Conservation (phyloP, 2,797 vertebrate species). For the Perodicticus potto region DNA sequence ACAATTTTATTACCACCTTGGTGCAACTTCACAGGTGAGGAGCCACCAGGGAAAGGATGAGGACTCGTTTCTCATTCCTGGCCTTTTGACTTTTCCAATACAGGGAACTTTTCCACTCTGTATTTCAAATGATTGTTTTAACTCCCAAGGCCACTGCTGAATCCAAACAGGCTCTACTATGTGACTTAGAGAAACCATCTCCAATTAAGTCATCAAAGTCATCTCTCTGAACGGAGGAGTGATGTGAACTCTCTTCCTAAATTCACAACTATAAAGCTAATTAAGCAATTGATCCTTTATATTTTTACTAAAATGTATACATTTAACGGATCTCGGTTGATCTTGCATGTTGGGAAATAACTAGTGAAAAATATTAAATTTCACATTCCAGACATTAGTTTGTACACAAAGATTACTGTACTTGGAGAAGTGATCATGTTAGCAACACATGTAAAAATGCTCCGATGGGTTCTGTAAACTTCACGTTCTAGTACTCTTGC, state of each 20-base stretch:
- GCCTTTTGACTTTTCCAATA: constrained; percentile 84
- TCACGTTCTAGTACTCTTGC: constrained; percentile 77
- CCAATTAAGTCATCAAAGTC: constrained; percentile 41
- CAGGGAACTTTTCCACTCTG: constrained; percentile 79
- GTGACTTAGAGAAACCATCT: constrained; percentile 41
- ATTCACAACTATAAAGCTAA: constrained; percentile 44
- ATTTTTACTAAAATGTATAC: not conserved
- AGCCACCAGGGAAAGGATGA: constrained; percentile 86
- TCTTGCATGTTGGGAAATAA: constrained; percentile 29
- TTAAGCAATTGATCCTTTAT: constrained; percentile 45
- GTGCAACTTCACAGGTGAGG: constrained; percentile 85
- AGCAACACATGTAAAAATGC: not conserved
- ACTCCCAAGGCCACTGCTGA: constrained; percentile 70
- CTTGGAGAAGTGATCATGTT: constrained; percentile 56
- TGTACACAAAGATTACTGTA: not conserved
- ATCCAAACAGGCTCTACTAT: constrained; percentile 67
- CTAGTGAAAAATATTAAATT: constrained; percentile 23
- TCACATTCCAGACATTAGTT: not conserved
- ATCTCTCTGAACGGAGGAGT: constrained; percentile 62
- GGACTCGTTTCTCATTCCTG: constrained; percentile 77
- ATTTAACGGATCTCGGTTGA: not conserved
- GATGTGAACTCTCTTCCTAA: constrained; percentile 44
- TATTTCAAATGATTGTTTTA: constrained; percentile 78
- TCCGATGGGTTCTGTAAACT: constrained; percentile 69
- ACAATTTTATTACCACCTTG: constrained; percentile 85